Conservation (phyloP, 1,140 invertebrate species). For the Megalopta genalis region DNA sequence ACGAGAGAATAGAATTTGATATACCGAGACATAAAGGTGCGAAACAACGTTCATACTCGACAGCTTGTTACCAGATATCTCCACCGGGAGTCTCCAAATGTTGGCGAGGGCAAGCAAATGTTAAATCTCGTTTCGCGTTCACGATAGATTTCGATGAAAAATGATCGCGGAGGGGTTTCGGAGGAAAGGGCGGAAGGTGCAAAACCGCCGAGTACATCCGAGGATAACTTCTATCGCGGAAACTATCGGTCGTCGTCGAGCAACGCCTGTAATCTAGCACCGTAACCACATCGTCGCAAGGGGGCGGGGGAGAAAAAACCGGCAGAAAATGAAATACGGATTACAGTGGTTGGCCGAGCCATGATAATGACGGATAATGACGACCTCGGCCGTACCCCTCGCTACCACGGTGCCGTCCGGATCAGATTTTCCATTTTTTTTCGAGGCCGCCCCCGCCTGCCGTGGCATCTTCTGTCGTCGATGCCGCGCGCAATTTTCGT, state of each 20-base stretch:
- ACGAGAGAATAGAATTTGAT: too few species aligned
- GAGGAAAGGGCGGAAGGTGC: conserved; percentile 52
- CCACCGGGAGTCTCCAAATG: too few species aligned
- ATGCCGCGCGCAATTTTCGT: conserved; percentile 18
- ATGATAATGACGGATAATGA: conserved; percentile 70
- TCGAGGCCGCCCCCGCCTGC: conserved; percentile 26
- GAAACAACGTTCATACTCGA: too few species aligned
- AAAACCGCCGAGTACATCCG: conserved; percentile 44
- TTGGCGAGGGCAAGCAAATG: too few species aligned
- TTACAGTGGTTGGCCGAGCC: conserved; percentile 73
- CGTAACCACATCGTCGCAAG: conserved; percentile 66
- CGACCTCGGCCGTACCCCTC: conserved; percentile 36
- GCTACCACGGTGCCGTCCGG: conserved; percentile 49
- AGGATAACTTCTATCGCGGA: conserved; percentile 59
- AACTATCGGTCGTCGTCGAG: conserved; percentile 60
- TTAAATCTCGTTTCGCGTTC: background rate
- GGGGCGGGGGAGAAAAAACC: conserved; percentile 62
- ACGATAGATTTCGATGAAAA: background rate
- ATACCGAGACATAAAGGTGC: too few species aligned
- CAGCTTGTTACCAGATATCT: too few species aligned
- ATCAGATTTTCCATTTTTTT: conserved; percentile 57
- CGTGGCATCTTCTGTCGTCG: conserved; percentile 6
- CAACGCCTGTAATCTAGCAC: conserved; percentile 67
- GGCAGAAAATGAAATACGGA: conserved; percentile 75
- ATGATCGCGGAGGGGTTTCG: background rate